Conservation (phyloP, 2,888 invertebrate genomes). For the Pandemis heparana region DNA sequence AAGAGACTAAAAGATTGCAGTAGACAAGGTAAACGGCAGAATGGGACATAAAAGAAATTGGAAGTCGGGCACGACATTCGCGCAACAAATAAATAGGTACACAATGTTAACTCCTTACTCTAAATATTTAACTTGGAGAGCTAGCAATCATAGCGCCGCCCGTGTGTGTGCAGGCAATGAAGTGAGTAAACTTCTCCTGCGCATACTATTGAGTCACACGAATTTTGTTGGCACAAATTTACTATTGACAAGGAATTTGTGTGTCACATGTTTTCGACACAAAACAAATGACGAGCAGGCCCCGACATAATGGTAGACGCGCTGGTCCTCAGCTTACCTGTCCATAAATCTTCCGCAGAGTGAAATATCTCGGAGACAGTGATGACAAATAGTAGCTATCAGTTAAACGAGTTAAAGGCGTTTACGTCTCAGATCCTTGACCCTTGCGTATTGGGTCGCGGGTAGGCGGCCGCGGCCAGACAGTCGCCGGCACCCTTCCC, state of each 20-base stretch:
- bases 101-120: conserved; percentile 4
- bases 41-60: conserved; percentile 2
- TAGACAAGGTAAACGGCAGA: conserved; percentile 6
- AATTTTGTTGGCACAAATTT: conserved; percentile 13
- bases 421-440: conserved; percentile 53
- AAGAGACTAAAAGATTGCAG: conserved; percentile 8
- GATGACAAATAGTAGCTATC: conserved; percentile 41
- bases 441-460: conserved; percentile 49
- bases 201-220: conserved; percentile 8
- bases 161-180: conserved; percentile 25
- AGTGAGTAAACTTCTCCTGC: conserved; percentile 21
- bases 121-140: conserved; percentile 4
- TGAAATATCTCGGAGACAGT: conserved; percentile 38
- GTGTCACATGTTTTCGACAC: neutral
- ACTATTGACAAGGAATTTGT: conserved; percentile 5
- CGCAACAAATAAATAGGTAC: conserved; percentile 12
- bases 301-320: conserved; percentile 30
- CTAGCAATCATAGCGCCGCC: conserved; percentile 21
- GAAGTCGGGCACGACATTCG: neutral
- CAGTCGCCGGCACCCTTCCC: conserved; percentile 65
- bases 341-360: conserved; percentile 19
- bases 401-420: conserved; percentile 51
- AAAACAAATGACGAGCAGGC: conserved; percentile 22
- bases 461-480: conserved; percentile 57
- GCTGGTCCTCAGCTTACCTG: conserved; percentile 24